Base-by-base conservation (phyloP, 2,113 vertebrate genomes). In the Phoxinus phoxinus region DNA sequence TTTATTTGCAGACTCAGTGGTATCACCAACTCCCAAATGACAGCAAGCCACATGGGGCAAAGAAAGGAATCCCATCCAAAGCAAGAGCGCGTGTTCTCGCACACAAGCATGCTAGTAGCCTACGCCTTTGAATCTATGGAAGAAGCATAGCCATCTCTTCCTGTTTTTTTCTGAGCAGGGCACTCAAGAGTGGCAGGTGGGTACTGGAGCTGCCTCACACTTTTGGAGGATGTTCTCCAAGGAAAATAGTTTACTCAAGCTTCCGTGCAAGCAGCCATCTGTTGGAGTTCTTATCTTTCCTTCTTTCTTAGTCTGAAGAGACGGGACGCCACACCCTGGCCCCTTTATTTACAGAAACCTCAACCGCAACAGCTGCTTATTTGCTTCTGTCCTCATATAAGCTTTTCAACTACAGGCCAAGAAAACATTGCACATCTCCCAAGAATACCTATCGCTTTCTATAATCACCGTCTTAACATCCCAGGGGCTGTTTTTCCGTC, bases 221-320 rank as follows among this genome's bases (percentile, higher is more conserved):
- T 51, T 82, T 75, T 83, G 25, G 19, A 83, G 30, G 48, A 74
- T 73, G 67, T 48, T 76, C 72, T 81, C 83, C 44, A 48, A 84
- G 67, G 88, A 86, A 76, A 89, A 85, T 86, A 93, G 89, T 93
- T 93, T 91, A 87, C 89, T 92, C 91, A 85, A 90, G 90, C 90
- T 92, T 84, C 88, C 90, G 91, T 92, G 90, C 92, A 91, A 92
- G 88, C 91, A 89, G 87, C 90, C 93, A 92, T 94, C 92, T 94
- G 93, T 92, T 91, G 91, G 88, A 89, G 88, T 86, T 78, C 85
- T 23, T 87, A 87, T 86, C 83, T 86, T 87, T 86, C 69, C 85
- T 78, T 8, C 51, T 71, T 86, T 76, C 84, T 56, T 21, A 81
- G 83, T 83, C 83, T 73, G 82, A 61, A 80, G 63, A 30, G n/a